These are phyloP conservation scores for Rhea pennata DNA, from an alignment of 2,113 vertebrate species.

Conservation along the genomic window DNA sequence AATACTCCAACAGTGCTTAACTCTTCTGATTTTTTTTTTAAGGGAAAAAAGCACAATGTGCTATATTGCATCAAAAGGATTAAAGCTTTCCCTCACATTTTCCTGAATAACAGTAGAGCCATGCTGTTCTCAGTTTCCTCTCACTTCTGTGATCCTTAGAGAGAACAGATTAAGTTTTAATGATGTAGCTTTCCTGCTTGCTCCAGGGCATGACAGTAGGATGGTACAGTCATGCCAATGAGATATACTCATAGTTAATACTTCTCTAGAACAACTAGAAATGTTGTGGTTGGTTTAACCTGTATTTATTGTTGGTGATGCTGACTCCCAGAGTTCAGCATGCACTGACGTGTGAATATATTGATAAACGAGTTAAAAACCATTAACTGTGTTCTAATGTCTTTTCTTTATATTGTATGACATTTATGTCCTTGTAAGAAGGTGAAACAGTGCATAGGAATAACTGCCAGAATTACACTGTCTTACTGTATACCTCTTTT, in stretches of 20 bases:
- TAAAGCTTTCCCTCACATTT: background rate
- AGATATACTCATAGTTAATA: background rate
- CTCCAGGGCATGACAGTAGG: background rate
- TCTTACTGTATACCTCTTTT: background rate
- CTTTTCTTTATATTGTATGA: background rate
- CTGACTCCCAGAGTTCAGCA: background rate
- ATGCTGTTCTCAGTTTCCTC: background rate
- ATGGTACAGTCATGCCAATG: background rate
- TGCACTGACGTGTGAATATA: background rate
- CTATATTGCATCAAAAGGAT: background rate
- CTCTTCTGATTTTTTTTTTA: background rate
- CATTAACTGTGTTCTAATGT: background rate
- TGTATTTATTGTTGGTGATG: background rate
- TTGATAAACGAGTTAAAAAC: background rate
- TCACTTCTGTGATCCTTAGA: background rate
- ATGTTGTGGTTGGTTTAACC: background rate
- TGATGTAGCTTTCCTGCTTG: background rate
- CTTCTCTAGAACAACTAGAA: background rate
- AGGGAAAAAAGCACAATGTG: background rate
- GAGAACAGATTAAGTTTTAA: conserved; percentile 34
- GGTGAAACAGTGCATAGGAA: background rate
- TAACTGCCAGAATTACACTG: background rate
- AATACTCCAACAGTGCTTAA: background rate
- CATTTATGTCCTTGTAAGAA: background rate
- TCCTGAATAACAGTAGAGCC: background rate